Conservation (phyloP, 2,113 vertebrate species). For the Alethe castanea region DNA sequence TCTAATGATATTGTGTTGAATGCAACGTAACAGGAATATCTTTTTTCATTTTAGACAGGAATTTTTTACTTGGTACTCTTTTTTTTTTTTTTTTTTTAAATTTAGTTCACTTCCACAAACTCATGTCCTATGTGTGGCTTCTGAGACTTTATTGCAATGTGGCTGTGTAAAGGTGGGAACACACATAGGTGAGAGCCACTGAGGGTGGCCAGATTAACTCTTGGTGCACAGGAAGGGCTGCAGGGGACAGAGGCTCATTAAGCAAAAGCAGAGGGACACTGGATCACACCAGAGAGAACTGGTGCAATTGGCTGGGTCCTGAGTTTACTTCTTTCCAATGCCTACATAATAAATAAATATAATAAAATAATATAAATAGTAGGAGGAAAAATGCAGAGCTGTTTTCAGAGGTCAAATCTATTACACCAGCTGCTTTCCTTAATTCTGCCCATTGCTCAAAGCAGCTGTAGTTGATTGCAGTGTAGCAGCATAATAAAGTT, state of each 20-base stretch:
- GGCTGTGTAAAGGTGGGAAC: neutral
- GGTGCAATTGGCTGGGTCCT: neutral
- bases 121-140: neutral
- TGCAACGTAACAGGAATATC: neutral
- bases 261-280: neutral
- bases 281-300: neutral
- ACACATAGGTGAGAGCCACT: neutral
- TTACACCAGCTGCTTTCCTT: neutral
- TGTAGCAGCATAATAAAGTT: neutral
- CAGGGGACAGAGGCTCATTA: neutral
- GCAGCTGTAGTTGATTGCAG: neutral
- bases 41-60: neutral
- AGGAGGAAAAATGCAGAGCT: neutral
- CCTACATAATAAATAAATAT: neutral
- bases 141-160: neutral
- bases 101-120: neutral
- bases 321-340: neutral
- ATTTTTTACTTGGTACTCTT: neutral
- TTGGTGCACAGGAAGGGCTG: neutral
- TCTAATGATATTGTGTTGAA: neutral
- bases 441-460: neutral
- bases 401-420: conserved; percentile 17
- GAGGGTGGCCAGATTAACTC: neutral
- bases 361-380: neutral
- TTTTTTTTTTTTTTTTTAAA: neutral